Conservation (phyloP, 2,888 invertebrate species). For the Apamea sordens region DNA sequence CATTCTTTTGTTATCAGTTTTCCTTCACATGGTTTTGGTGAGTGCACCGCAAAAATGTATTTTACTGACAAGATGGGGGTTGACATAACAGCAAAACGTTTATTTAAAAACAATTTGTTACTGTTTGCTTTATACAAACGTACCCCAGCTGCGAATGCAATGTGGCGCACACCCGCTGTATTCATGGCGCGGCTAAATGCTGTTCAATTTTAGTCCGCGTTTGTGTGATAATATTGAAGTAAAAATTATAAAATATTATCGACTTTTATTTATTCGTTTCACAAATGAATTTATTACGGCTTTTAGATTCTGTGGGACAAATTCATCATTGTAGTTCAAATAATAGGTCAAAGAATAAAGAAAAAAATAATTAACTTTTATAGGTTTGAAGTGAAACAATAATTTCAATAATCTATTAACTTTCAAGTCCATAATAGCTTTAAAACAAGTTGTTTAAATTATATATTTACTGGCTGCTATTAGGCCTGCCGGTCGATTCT, state of each 20-base stretch:
- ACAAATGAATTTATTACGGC: not conserved
- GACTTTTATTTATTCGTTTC: not conserved
- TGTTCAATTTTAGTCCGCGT: slow-evolving; percentile 14
- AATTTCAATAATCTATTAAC: not conserved
- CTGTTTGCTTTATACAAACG: slow-evolving; percentile 35
- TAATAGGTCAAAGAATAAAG: not conserved
- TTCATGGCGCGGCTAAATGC: slow-evolving; percentile 28
- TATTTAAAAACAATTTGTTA: slow-evolving; percentile 44
- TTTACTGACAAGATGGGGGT: slow-evolving; percentile 7
- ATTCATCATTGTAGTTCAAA: not conserved
- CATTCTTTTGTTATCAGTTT: slow-evolving; percentile 64
- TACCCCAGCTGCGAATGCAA: slow-evolving; percentile 28
- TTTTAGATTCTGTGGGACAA: not conserved
- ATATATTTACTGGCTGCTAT: not conserved
- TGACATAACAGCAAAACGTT: slow-evolving; percentile 19
- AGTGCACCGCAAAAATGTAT: slow-evolving; percentile 50
- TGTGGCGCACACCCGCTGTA: slow-evolving; percentile 23
- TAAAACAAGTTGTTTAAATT: not conserved
- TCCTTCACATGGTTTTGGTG: slow-evolving; percentile 65
- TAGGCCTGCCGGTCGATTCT: too few relatives aligned
- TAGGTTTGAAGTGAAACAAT: not conserved
- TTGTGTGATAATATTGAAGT: slow-evolving; percentile 17
- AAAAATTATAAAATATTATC: not conserved
- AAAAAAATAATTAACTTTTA: not conserved
- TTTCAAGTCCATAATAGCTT: not conserved